These are phyloP conservation scores for Hucho hucho DNA, from an alignment of 2,113 vertebrate species.

Conservation along the genomic window DNA sequence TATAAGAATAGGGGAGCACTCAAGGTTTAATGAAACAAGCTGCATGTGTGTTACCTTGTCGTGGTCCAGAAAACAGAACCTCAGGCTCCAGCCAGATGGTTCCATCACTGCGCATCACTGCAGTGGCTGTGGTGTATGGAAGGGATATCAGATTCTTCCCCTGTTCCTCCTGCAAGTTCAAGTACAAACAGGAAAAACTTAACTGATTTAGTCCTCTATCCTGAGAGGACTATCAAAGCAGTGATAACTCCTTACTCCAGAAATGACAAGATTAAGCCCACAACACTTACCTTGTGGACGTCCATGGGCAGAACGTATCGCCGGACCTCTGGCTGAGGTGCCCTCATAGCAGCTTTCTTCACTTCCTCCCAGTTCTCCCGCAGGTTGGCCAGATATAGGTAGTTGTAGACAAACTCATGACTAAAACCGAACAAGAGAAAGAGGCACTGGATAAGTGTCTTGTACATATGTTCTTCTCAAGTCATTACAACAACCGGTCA, in stretches of 20 bases:
- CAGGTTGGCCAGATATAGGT: constrained; percentile 86
- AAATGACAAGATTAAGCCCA: too few relatives aligned
- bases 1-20: background rate
- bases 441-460: background rate
- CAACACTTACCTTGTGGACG: constrained; percentile 38
- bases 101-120: constrained; percentile 77
- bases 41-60: constrained; percentile 71
- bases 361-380: constrained; percentile 85
- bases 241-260: too few relatives aligned
- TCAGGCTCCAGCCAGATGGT: constrained; percentile 88
- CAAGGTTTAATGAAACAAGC: background rate
- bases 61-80: constrained; percentile 83
- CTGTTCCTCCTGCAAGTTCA: constrained; percentile 70
- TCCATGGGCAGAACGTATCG: constrained; percentile 83
- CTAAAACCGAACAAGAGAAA: background rate
- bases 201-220: background rate
- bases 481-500: background rate
- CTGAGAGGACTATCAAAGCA: too few relatives aligned
- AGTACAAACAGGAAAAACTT: background rate
- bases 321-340: constrained; percentile 85
- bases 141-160: constrained; percentile 84
- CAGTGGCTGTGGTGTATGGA: constrained; percentile 81
- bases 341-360: constrained; percentile 80
- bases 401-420: constrained; percentile 82
- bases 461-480: too few relatives aligned